Evolutionary conservation across 2,113 vertebrate species (phyloP).

Genomic region (Corapipo altera): DNA sequence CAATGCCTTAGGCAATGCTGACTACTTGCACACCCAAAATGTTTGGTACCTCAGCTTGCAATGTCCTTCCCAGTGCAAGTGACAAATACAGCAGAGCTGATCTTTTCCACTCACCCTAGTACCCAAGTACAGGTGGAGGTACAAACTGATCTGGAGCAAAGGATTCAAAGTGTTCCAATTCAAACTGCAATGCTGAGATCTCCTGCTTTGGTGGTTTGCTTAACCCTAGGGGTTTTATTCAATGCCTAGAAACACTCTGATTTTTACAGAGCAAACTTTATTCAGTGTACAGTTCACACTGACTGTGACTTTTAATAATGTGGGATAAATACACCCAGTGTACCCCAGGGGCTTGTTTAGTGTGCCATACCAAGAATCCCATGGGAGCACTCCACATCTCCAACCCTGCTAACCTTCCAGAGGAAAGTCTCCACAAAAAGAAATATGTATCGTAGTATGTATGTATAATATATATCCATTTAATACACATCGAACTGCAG

Average conservation of each 20-base stretch:
- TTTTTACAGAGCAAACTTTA: background rate
- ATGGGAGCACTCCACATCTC: background rate
- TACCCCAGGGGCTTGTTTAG: fast-evolving
- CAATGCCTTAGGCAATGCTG: background rate
- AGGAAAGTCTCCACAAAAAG: background rate
- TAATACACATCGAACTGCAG: background rate
- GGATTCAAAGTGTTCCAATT: background rate
- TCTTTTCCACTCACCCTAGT: background rate
- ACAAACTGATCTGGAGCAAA: background rate
- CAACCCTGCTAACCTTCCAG: background rate
- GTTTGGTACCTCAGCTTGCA: background rate
- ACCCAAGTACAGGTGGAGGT: background rate
- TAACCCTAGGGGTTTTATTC: background rate
- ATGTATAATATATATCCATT: background rate
- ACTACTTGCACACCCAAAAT: background rate
- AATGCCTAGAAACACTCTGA: background rate
- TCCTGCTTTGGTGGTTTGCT: background rate
- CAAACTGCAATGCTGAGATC: background rate
- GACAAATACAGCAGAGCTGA: fast-evolving
- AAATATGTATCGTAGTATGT: background rate
- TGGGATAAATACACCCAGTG: background rate
- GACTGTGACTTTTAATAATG: background rate
- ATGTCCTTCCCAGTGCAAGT: background rate
- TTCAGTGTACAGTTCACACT: background rate
- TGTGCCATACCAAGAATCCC: background rate